A percentile compares a stretch with the other conserved stretches of the same genome.
These are phyloP conservation scores for Amphilophus citrinellus DNA, from an alignment of 2,113 vertebrate genomes.

Conservation along the genomic window DNA sequence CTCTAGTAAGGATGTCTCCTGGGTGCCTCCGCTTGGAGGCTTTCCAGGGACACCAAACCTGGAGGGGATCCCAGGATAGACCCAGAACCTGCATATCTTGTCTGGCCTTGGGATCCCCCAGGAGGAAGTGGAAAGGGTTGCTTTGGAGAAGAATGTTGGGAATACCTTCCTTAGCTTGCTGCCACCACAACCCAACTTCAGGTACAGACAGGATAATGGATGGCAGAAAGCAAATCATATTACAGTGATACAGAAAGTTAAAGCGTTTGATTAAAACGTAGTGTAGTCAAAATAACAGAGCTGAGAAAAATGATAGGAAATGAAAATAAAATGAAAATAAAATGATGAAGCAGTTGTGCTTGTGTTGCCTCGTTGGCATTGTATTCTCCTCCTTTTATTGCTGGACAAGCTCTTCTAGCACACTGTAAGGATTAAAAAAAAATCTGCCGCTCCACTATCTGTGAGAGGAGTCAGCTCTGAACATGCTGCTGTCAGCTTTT, in stretches of 20 bases:
- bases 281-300: background rate
- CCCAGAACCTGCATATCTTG: too few relatives aligned
- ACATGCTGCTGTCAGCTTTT: constrained; percentile 37
- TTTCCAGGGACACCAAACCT: background rate
- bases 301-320: background rate
- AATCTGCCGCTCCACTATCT: background rate
- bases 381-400: background rate
- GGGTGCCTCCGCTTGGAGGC: too few relatives aligned
- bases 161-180: background rate
- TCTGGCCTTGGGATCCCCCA: background rate
- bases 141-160: background rate
- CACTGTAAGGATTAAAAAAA: background rate
- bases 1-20: too few relatives aligned
- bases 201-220: background rate
- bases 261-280: background rate
- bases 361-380: background rate
- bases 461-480: constrained; percentile 18
- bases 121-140: background rate
- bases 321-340: background rate
- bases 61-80: background rate
- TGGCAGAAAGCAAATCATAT: background rate
- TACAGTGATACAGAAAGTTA: background rate
- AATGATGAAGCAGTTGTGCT: background rate
- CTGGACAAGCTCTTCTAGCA: background rate
- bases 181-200: too few relatives aligned